Conservation (phyloP, 2,888 invertebrate genomes). For the Drepanosiphum platanoidis region DNA sequence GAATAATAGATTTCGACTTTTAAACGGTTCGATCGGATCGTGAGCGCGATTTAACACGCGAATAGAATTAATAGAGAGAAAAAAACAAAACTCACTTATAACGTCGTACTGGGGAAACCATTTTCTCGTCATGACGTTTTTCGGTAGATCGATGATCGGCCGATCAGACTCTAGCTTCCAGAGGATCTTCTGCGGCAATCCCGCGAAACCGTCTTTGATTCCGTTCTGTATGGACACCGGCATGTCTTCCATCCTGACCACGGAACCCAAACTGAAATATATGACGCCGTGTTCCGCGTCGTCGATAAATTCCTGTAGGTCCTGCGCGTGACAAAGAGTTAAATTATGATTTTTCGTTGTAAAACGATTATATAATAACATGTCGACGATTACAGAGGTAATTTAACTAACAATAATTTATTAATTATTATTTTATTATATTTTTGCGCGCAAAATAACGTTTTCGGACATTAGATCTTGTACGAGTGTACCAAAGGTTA, state of each 20-base stretch:
- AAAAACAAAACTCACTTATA: conserved; percentile 51
- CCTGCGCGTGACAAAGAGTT: conserved; percentile 31
- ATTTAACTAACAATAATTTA: too few species aligned
- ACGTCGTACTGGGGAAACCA: conserved; percentile 54
- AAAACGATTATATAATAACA: too few species aligned
- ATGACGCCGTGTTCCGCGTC: conserved; percentile 42
- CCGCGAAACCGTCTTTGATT: conserved; percentile 73
- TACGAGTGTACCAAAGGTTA: too few species aligned
- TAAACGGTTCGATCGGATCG: too few species aligned
- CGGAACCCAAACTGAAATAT: conserved; percentile 68
- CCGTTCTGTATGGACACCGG: conserved; percentile 71
- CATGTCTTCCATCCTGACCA: conserved; percentile 75
- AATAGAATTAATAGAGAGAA: too few species aligned
- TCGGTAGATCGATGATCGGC: background rate
- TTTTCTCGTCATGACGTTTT: conserved; percentile 47
- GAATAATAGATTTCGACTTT: too few species aligned
- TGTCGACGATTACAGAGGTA: too few species aligned
- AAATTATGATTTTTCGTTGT: too few species aligned
- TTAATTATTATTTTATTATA: too few species aligned
- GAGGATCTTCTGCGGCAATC: conserved; percentile 71
- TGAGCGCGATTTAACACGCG: too few species aligned
- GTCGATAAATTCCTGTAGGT: conserved; percentile 44
- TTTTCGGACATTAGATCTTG: too few species aligned
- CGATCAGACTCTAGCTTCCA: conserved; percentile 41
- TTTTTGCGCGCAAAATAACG: too few species aligned